Evolutionary conservation across 2,797 vertebrate genomes (phyloP), one percentile per base, ranked within the genome.

Genomic region (Rhinella marina): DNA sequence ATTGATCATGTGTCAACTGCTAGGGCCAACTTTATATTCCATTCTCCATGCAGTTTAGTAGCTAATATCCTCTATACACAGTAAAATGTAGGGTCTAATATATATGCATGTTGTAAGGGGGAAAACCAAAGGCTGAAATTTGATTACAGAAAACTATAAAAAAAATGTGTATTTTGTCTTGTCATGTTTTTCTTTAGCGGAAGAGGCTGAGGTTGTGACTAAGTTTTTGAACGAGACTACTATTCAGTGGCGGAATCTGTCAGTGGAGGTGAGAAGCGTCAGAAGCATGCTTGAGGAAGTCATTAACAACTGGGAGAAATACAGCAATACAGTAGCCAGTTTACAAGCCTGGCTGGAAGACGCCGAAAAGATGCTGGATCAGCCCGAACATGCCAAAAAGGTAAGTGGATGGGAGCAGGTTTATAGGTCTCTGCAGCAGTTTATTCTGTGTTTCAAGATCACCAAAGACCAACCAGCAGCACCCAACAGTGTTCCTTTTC

Each of bases 211-310:
- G 90, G 96, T 94, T 2, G 96, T 99, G 87, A 97, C 94, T 92
- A 98, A 96, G 90, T 99, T 99, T 92, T 96, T 99, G 93, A 94
- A 83, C 41, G 98, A 99, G 8, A 96, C 97, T 23, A 96, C 97
- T 0, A 94, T 95, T 68, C 98, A 99, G 91, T 99, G 98, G 98
- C 96, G 95, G 91, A 97, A 99, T 90, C 94, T 99, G 88, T 97
- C 97, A 0, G 95, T 99, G 91, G 98, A 99, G 91, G 96, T 99
- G 78, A 95, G 98, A 23, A 99, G 98, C 0, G 98, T 99, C 21
- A 95, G 97, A 86, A 99, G 98, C 93, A 99, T 99, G 98, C 94
- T 99, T 90, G 98, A 99, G 90, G 98, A 99, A 92, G 98, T 99
- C 27, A 95, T 99, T 82, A 92, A 96, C 57, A 99, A 99, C 92